Evolutionary conservation across 2,113 vertebrate species (phyloP).

Genomic region (Geothlypis trichas): DNA sequence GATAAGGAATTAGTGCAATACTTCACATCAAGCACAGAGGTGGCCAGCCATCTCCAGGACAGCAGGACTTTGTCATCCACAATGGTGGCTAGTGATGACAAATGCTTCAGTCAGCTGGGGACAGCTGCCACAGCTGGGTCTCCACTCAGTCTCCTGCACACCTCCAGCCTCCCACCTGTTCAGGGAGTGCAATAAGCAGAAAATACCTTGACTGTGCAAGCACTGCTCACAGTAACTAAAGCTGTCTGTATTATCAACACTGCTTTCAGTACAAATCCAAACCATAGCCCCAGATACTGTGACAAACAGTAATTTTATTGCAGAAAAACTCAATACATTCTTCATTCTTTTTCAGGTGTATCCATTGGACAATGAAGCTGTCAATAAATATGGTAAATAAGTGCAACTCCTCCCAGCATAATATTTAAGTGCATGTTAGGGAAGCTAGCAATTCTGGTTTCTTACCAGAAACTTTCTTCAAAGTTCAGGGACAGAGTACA

Average conservation of each 20-base stretch:
- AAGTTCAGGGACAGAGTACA: not conserved
- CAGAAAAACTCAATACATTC: not conserved
- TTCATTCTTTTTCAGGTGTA: not conserved
- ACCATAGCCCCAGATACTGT: no score
- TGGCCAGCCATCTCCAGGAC: not conserved
- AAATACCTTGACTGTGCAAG: not conserved
- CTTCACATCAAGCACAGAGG: not conserved
- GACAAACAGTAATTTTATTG: not conserved
- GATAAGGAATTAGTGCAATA: not conserved
- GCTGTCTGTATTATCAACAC: not conserved
- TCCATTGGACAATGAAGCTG: not conserved
- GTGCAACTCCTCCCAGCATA: not conserved
- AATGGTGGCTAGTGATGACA: not conserved
- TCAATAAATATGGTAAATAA: not conserved
- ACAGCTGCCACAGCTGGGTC: not conserved
- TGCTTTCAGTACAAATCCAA: not conserved
- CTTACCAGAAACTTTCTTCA: not conserved
- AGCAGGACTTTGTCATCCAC: rapidly evolving
- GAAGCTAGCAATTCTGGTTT: not conserved
- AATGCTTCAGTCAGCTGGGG: not conserved
- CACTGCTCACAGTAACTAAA: not conserved
- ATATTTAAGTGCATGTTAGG: not conserved
- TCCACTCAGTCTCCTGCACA: not conserved
- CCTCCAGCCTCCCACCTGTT: not conserved
- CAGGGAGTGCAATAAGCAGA: rapidly evolving